Percentiles rank a stretch among this genome's conserved stretches.
phyloP scores from a whole-genome alignment of 2,888 invertebrate genomes.

The Hirtodrosophila confusa region DNA sequence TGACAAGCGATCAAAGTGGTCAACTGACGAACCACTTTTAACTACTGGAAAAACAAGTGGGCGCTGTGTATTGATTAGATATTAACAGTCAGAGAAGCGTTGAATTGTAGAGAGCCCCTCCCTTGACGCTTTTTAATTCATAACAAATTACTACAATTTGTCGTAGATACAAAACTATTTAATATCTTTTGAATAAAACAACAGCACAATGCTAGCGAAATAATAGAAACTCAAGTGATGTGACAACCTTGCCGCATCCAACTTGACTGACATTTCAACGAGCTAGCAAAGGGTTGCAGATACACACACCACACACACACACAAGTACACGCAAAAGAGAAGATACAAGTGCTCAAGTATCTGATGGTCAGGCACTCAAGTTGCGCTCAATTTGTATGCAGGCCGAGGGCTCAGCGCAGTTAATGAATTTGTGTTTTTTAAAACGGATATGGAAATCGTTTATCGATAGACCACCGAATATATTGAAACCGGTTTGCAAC shows the following conservation, averaged over 20 bases:
- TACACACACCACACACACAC: conserved; percentile 12
- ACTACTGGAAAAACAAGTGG: conserved; percentile 13
- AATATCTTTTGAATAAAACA: conserved; percentile 37
- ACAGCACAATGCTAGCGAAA: not conserved
- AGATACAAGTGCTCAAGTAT: conserved; percentile 30
- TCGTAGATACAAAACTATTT: conserved; percentile 28
- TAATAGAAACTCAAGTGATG: conserved; percentile 31
- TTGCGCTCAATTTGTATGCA: conserved; percentile 67
- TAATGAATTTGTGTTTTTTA: conserved; percentile 39
- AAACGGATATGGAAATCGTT: conserved; percentile 75
- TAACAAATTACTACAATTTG: conserved; percentile 56
- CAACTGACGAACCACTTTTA: not conserved
- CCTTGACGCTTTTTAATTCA: conserved; percentile 21
- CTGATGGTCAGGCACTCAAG: conserved; percentile 46
- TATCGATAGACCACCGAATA: conserved; percentile 30
- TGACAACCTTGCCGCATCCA: conserved; percentile 56
- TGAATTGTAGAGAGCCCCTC: conserved; percentile 2
- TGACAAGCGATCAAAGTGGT: conserved; percentile 8
- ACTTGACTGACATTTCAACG: conserved; percentile 59
- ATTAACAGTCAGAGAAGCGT: conserved; percentile 16
- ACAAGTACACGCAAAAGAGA: conserved; percentile 2
- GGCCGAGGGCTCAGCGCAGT: conserved; percentile 38
- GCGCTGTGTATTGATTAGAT: conserved; percentile 46
- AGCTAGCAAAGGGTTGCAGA: conserved; percentile 41
- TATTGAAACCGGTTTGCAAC: conserved; percentile 43